Conservation (phyloP, 2,113 vertebrate genomes). For the Merops nubicus region DNA sequence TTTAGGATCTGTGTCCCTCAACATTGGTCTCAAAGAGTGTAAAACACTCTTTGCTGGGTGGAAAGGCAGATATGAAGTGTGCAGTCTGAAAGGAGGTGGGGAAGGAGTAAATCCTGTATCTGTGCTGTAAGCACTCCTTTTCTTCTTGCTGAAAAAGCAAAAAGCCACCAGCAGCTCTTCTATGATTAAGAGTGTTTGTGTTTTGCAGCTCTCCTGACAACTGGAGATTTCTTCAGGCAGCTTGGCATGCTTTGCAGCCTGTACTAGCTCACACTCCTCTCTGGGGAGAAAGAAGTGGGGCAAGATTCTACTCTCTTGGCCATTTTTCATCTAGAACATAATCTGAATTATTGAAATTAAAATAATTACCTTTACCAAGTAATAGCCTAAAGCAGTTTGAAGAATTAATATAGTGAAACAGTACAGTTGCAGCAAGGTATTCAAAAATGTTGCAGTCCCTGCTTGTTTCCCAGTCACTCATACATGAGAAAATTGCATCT, state of each 20-base stretch:
- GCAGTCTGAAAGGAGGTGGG: neutral
- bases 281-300: neutral
- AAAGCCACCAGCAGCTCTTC: neutral
- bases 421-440: neutral
- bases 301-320: neutral
- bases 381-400: constrained; percentile 1
- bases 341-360: constrained; percentile 2
- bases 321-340: constrained; percentile 2
- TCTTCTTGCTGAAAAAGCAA: neutral
- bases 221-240: neutral
- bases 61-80: neutral
- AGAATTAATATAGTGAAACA: neutral
- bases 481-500: neutral
- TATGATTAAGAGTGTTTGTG: neutral
- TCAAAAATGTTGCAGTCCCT: neutral
- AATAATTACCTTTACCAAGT: constrained; percentile 37
- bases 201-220: neutral
- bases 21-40: rapidly evolving
- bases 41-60: neutral
- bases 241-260: neutral
- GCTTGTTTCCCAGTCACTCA: neutral
- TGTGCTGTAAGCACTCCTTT: neutral
- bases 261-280: neutral
- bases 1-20: neutral
- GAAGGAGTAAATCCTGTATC: neutral